Percentiles rank a stretch among this genome's conserved stretches.
These are phyloP conservation scores for Pollenia griseotomentosa DNA, from an alignment of 2,888 invertebrate genomes.

Conservation along the genomic window DNA sequence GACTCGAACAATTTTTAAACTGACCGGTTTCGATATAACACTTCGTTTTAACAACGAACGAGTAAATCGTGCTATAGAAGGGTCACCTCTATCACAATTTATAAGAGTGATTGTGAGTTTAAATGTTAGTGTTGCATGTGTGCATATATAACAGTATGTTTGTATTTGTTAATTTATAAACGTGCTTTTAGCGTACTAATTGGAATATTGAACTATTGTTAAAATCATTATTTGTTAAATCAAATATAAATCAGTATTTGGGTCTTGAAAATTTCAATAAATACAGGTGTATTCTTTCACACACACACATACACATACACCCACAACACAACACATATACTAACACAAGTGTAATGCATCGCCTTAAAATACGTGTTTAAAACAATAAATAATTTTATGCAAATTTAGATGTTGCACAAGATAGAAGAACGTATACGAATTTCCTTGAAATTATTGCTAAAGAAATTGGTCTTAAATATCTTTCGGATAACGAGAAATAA, in stretches of 20 bases:
- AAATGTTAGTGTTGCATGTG: neutral
- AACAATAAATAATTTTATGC: constrained; percentile 21
- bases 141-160: neutral
- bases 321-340: neutral
- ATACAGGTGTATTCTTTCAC: neutral
- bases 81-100: too few relatives aligned
- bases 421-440: neutral
- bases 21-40: too few relatives aligned
- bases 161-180: constrained; percentile 14
- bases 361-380: neutral
- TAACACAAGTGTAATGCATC: too few relatives aligned
- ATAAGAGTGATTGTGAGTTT: too few relatives aligned
- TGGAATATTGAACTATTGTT: constrained; percentile 41
- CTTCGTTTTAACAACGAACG: too few relatives aligned
- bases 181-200: constrained; percentile 40
- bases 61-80: too few relatives aligned
- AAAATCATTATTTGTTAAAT: constrained; percentile 49
- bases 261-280: constrained; percentile 17
- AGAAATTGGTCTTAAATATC: constrained; percentile 10
- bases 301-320: neutral
- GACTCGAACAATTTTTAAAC: too few relatives aligned
- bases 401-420: neutral
- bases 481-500: neutral
- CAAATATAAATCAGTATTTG: constrained; percentile 51
- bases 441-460: neutral